These are phyloP conservation scores for Vidua chalybeata DNA, from an alignment of 2,113 vertebrate species.

Conservation along the genomic window DNA sequence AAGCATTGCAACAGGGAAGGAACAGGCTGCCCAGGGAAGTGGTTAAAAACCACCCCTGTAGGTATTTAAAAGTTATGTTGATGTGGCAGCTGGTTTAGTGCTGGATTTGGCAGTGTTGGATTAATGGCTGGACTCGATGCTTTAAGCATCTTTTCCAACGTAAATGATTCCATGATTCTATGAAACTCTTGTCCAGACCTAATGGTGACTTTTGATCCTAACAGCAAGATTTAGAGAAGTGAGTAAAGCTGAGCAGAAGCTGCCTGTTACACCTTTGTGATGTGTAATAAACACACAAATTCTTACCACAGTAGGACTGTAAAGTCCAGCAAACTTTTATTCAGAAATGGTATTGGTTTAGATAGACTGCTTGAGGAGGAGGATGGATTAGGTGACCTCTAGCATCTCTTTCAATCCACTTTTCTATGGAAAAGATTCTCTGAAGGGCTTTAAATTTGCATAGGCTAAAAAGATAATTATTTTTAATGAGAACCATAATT, in stretches of 20 bases:
- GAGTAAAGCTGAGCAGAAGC: neutral
- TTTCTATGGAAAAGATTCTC: neutral
- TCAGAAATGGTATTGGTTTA: neutral
- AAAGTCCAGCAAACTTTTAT: neutral
- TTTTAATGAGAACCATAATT: constrained; percentile 21
- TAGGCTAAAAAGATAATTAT: neutral
- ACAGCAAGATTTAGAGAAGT: neutral
- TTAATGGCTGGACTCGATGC: rapidly evolving
- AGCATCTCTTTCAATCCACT: neutral
- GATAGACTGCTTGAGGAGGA: neutral
- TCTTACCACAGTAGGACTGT: neutral
- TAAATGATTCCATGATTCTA: neutral
- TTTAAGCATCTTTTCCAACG: neutral
- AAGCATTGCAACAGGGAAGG: neutral
- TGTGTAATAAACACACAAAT: neutral
- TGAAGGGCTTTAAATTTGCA: neutral
- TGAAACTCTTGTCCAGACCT: neutral
- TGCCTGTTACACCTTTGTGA: neutral
- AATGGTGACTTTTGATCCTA: neutral
- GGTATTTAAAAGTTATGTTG: neutral
- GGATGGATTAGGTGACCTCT: neutral
- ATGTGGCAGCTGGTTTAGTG: neutral
- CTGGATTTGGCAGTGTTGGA: neutral
- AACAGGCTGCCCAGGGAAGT: neutral
- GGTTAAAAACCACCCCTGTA: neutral